Percentiles rank a stretch among this genome's conserved stretches.
Conservation (phyloP, 2,113 vertebrate species). For the Catagonus wagneri region DNA sequence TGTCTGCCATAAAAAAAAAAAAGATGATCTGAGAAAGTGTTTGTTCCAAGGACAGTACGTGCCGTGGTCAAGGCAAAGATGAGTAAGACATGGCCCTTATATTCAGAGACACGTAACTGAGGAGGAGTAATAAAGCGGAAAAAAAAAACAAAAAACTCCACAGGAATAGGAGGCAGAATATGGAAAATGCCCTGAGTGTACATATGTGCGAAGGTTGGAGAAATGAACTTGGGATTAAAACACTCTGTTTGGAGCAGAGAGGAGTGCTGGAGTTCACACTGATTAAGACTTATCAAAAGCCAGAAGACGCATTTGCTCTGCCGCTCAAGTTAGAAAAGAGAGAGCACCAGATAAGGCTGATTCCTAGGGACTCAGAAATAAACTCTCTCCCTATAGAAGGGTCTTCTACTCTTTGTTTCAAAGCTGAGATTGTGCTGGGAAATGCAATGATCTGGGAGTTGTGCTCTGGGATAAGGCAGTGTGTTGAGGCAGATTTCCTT, state of each 20-base stretch:
- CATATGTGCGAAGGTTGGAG: background rate
- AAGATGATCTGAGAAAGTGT: background rate
- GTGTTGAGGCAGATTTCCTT: background rate
- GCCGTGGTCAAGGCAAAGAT: background rate
- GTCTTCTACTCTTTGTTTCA: background rate
- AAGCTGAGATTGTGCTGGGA: conserved; percentile 33
- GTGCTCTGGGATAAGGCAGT: conserved; percentile 30
- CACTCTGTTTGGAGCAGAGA: background rate
- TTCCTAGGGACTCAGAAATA: conserved; percentile 37
- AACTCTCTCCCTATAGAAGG: conserved; percentile 49
- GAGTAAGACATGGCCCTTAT: background rate
- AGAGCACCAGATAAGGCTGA: conserved; percentile 9
- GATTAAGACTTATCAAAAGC: background rate
- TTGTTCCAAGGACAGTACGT: no score
- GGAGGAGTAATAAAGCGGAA: background rate
- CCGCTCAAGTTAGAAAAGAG: conserved; percentile 7
- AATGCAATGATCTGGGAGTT: background rate
- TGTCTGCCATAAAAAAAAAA: background rate
- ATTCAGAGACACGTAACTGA: background rate
- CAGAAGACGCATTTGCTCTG: background rate
- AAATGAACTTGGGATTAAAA: conserved; percentile 8
- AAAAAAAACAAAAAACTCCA: background rate
- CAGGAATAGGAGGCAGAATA: background rate
- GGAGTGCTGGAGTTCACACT: background rate
- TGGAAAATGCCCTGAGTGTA: background rate